Evolutionary conservation across 2,888 invertebrate genomes (phyloP).

Genomic region (Ochropacha duplaris): DNA sequence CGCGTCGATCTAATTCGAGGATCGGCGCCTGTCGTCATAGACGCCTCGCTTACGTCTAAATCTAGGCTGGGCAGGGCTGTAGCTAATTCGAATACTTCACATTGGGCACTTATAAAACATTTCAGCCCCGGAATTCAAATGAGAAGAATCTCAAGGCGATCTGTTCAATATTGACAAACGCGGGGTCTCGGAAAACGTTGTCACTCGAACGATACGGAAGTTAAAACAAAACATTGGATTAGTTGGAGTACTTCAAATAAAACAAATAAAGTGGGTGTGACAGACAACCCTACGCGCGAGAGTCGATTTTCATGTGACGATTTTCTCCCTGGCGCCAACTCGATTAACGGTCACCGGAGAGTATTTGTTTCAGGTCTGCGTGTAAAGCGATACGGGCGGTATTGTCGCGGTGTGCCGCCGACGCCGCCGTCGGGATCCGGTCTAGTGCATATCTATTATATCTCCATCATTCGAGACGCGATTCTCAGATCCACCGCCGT

Average conservation of each 20-base stretch:
- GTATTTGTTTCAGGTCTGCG: conserved; percentile 73
- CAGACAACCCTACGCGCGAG: conserved; percentile 29
- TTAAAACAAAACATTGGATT: neutral
- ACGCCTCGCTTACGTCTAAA: conserved; percentile 59
- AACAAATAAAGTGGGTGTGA: conserved; percentile 15
- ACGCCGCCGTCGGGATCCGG: conserved; percentile 58
- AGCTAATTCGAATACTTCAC: conserved; percentile 40
- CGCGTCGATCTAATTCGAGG: conserved; percentile 71
- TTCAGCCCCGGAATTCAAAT: neutral
- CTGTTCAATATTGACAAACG: neutral
- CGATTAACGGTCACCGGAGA: conserved; percentile 69
- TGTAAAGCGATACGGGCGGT: conserved; percentile 74
- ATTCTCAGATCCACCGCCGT: conserved; percentile 63
- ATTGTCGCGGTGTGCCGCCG: conserved; percentile 69
- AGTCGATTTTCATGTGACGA: conserved; percentile 67
- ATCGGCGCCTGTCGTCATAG: conserved; percentile 69
- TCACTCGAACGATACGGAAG: neutral
- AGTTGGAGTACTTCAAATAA: conserved; percentile 3
- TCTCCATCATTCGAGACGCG: conserved; percentile 63
- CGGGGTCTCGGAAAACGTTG: neutral
- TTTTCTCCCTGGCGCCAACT: conserved; percentile 72
- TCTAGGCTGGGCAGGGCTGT: conserved; percentile 56
- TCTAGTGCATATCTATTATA: conserved; percentile 79
- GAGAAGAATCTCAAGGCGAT: too few relatives aligned
- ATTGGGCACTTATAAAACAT: neutral